Evolutionary conservation across 2,113 vertebrate genomes (phyloP), one percentile per base, ranked within the genome.

Genomic region (Peromyscus leucopus): DNA sequence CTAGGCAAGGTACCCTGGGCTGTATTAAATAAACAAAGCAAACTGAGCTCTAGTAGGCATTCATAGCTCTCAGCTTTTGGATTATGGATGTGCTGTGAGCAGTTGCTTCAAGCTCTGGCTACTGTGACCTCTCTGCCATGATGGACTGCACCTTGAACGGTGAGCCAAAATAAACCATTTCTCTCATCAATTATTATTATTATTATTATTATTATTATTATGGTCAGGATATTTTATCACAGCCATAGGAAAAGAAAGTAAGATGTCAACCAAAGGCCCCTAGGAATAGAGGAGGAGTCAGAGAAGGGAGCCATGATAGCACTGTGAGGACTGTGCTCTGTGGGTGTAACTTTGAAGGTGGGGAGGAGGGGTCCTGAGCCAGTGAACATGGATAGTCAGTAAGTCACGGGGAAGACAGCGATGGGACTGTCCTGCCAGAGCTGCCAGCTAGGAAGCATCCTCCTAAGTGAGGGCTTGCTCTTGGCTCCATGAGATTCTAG

Each of bases 401-500:
- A 19, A n/a, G 15, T 39, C 42, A 7, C 42, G 26, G n/a, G 28
- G 61, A 39, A 46, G 82, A 46, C 2, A 8, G 11, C 0, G 15
- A 33, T 19, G 4, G 5, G 15, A 8, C 15, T 26, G 16, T 61
- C 9, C 26, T 61, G n/a, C 9, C 15, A 24, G 80, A 80, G 71
- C 12, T 5, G 1, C 59, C 42, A 36, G 63, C 19, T 69, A 55
- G 42, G 46, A 33, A 33, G 0, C 33, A 9, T 16, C 2, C 24
- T 15, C 13, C 42, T 51, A 33, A 33, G 16, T 0, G 16, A 48
- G 6, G 0, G 21, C 33, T 85, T 13, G 5, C 26, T 57, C 86
- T 28, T 91, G 2, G 22, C 59, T n/a, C 59, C 0, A 0, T 57
- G 71, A 67, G 26, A 15, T 57, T 19, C 16, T 0, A 15, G n/a